A percentile compares a stretch with the other conserved stretches of the same genome.
phyloP scores from a whole-genome alignment of 2,113 vertebrate species.

The Dasypus novemcinctus region DNA sequence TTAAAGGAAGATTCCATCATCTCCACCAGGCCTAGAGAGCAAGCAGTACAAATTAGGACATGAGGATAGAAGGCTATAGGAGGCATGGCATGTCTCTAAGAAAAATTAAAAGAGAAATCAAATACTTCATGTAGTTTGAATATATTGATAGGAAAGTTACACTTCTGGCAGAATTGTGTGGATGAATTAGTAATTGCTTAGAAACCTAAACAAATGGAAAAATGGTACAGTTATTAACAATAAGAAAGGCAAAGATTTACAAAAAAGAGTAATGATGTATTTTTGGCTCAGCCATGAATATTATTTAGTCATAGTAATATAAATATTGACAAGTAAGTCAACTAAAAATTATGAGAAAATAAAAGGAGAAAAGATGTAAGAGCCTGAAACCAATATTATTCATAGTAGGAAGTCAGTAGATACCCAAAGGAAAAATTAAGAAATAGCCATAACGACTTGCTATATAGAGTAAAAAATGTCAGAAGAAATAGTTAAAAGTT shows the following conservation, averaged over 20 bases:
- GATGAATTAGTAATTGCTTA: background rate
- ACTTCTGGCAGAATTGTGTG: background rate
- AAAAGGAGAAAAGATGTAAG: background rate
- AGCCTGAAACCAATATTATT: background rate
- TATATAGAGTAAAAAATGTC: background rate
- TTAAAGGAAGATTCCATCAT: slow-evolving; percentile 27
- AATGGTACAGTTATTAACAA: background rate
- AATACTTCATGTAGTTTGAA: background rate
- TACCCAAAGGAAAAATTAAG: background rate
- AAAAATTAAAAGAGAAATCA: background rate
- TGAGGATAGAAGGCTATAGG: background rate
- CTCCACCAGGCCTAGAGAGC: background rate
- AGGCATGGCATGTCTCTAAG: background rate
- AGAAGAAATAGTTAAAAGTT: background rate
- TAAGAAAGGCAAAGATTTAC: background rate
- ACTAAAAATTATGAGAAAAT: background rate
- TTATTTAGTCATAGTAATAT: slow-evolving; percentile 16
- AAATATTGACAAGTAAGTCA: background rate
- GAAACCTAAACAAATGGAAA: slow-evolving; percentile 34
- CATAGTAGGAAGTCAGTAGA: background rate
- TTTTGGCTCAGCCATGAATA: background rate
- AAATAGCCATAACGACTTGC: background rate
- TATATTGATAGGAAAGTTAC: slow-evolving; percentile 11
- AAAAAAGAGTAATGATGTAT: background rate
- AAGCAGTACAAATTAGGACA: background rate